A percentile compares a stretch with the other conserved stretches of the same genome.
These are phyloP conservation scores for Liolophura sinensis DNA, from an alignment of 1,140 invertebrate species.

Conservation along the genomic window DNA sequence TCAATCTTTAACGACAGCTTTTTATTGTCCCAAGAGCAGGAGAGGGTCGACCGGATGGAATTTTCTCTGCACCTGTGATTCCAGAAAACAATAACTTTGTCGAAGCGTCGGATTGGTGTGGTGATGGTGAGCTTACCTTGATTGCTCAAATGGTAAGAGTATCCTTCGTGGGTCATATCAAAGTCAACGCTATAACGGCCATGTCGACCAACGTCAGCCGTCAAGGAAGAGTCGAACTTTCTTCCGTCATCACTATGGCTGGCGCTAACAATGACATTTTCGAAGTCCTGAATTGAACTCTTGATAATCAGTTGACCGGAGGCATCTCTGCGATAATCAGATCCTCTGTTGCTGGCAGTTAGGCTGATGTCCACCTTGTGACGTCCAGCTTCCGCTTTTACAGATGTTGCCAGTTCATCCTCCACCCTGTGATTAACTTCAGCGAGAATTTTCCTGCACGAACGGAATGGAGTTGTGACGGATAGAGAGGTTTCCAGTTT, in stretches of 20 bases:
- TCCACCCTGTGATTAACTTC: constrained; percentile 12
- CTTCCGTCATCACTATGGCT: constrained; percentile 14
- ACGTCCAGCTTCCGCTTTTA: constrained; percentile 11
- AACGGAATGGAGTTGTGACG: constrained; percentile 25
- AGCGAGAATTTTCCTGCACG: constrained; percentile 9
- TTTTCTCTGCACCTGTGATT: constrained; percentile 8
- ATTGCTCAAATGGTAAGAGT: constrained; percentile 12
- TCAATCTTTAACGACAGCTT: constrained; percentile 8
- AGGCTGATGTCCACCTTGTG: constrained; percentile 14
- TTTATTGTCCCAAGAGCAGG: constrained; percentile 8
- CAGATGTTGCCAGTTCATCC: constrained; percentile 8
- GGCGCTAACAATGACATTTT: constrained; percentile 12
- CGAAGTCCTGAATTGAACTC: constrained; percentile 19
- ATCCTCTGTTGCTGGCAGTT: constrained; percentile 8
- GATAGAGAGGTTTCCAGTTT: no score
- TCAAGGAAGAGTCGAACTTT: constrained; percentile 19
- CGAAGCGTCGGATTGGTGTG: neutral
- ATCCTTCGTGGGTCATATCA: constrained; percentile 15
- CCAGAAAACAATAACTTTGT: constrained; percentile 16
- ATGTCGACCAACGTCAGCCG: constrained; percentile 17
- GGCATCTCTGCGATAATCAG: constrained; percentile 6
- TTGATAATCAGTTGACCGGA: constrained; percentile 25
- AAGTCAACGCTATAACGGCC: constrained; percentile 17
- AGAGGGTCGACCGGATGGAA: constrained; percentile 3
- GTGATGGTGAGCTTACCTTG: constrained; percentile 16